Base-by-base conservation (phyloP, 2,113 vertebrate genomes). In the Cyprinus carpio region DNA sequence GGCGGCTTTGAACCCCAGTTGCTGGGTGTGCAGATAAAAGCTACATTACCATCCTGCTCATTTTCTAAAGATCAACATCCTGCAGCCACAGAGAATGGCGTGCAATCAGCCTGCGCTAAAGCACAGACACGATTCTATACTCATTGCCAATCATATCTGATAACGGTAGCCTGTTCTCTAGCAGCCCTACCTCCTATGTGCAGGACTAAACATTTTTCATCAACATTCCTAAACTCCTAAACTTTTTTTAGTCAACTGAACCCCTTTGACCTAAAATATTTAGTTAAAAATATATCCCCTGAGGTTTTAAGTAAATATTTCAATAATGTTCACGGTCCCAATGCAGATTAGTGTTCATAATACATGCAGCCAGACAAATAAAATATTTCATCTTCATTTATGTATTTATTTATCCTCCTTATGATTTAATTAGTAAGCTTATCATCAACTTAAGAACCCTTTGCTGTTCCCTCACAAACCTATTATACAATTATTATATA, bases 51-150 rank as follows among this genome's bases (percentile, higher is more conserved):
- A 31, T 76, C 79, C 77, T 71, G 74, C 78, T 89, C 86, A 77
- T 90, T 89, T 86, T 82, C 84, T 79, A 87, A 88, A 90, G 84
- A 89, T 89, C 84, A 86, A 83, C 86, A 76, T 87, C 87, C 87
- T 84, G 60, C 86, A 84, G 85, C 82, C 76, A 81, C 31, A 78
- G 76, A 87, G 75, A 87, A 85, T 76, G 83, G 71, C 23, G 65
- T 67, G 64, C 84, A 88, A 87, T 88, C 87, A 87, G 64, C 79
- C 72, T 76, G 5, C 49, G n/a, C 72, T 37, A 79, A 72, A 75
- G 54, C 67, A 62, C 72, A 20, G 43, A 49, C 84, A 74, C 31
- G 34, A 78, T 83, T 84, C 75, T 23, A 6, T 65, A 54, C 27
- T 81, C 83, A 46, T 77, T 54, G 34, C 58, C 49, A 54, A 12